Base-by-base conservation (phyloP, 2,797 vertebrate species). In the Artibeus jamaicensis region DNA sequence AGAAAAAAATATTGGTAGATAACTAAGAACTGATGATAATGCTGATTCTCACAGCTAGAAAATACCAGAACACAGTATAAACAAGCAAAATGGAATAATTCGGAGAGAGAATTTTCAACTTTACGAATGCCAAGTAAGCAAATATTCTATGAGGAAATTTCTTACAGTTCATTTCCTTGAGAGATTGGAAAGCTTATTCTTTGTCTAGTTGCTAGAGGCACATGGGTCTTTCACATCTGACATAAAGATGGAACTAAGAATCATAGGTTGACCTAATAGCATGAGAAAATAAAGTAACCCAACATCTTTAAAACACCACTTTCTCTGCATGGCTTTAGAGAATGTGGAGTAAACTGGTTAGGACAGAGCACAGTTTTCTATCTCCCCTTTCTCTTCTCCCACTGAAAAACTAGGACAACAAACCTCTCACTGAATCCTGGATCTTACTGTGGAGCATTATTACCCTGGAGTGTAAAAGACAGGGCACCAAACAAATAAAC, bases 1-100 rank as follows among this genome's bases (percentile, higher is more conserved):
- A 93, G 78, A 89, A 84, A 88, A 87, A 95, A 88, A 94, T 94
- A 91, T 53, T 68, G 26, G 86, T 94, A 84, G 87, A 62, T 95
- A 93, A 96, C 95, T 96, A 91, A 91, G 86, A 94, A 91, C 34
- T 21, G 46, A 62, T 73, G 86, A 48, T 76, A 93, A 39, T 46
- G 48, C 37, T 89, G 94, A 91, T 86, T 86, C 9, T 81, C 94
- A 91, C 67, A 53, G 24, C 73, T 70, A 84, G 57, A 92, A 89
- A 95, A 86, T 15, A 92, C 74, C 65, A 44, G 50, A 93, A 46
- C 59, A 91, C 9, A 84, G 39, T 70, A 81, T 81, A 87, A 89
- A 94, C 32, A 85, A 79, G n/a, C 50, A 94, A 94, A 97, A 81
- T 37, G 78, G 44, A 71, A 29, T n/a, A 89, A 73, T 62, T 87